A percentile compares a stretch with the other conserved stretches of the same genome.
Evolutionary conservation across 2,113 vertebrate species (phyloP).

Genomic region (Oncorhynchus masou): DNA sequence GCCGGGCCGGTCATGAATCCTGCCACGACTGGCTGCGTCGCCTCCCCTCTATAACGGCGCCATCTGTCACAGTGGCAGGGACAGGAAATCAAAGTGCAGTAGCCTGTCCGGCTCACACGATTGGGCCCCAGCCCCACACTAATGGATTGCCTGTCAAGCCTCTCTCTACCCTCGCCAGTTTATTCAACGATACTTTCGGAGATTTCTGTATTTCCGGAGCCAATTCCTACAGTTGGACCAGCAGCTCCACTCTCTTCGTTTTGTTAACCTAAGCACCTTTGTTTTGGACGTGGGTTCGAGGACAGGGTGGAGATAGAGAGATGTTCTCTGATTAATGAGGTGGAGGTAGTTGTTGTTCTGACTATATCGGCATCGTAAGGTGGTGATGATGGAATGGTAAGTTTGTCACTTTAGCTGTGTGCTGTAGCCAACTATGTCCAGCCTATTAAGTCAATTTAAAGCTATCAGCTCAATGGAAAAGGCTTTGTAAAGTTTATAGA

Average conservation of each 20-base stretch:
- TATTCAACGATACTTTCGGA: slow-evolving; percentile 75
- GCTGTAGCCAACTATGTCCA: no score
- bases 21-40: slow-evolving; percentile 56
- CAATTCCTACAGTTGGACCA: slow-evolving; percentile 40
- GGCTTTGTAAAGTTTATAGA: slow-evolving; percentile 51
- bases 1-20: slow-evolving; percentile 47
- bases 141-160: slow-evolving; percentile 72
- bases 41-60: slow-evolving; percentile 57
- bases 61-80: slow-evolving; percentile 65
- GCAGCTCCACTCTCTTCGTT: slow-evolving; percentile 32
- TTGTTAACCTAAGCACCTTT: slow-evolving; percentile 38
- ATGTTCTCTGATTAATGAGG: background rate
- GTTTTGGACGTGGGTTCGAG: background rate
- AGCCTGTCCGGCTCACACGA: slow-evolving; percentile 56
- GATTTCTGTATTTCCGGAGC: slow-evolving; percentile 65
- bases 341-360: background rate
- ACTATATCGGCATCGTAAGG: slow-evolving; percentile 14
- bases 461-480: slow-evolving; percentile 12
- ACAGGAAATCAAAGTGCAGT: slow-evolving; percentile 78
- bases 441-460: slow-evolving; percentile 9
- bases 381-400: background rate
- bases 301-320: background rate
- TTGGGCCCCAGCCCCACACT: slow-evolving; percentile 52
- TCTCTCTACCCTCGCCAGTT: slow-evolving; percentile 59
- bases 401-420: background rate